Evolutionary conservation across 2,888 invertebrate species (phyloP).

Genomic region (Noctua janthina): DNA sequence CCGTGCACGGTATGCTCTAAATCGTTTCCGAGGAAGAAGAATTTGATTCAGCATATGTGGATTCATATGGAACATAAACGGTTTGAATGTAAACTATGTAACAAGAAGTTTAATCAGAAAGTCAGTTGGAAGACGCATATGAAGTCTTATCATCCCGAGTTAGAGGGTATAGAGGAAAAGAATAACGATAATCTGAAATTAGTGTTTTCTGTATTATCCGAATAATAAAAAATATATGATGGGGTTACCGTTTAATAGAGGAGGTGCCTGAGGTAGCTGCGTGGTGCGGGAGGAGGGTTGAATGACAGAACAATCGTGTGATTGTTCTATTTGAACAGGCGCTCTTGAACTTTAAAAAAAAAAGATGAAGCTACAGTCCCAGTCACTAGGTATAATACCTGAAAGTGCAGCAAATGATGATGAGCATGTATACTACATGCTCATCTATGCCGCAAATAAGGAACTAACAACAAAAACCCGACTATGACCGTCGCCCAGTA

Average conservation of each 20-base stretch:
- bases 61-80: constrained; percentile 85
- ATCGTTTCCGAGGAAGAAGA: constrained; percentile 84
- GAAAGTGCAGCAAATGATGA: no score
- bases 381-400: neutral
- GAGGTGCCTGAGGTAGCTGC: neutral
- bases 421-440: no score
- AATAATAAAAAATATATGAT: constrained; percentile 26
- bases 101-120: constrained; percentile 85
- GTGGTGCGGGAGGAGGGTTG: neutral
- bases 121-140: constrained; percentile 87
- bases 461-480: neutral
- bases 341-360: neutral
- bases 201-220: constrained; percentile 70
- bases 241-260: neutral
- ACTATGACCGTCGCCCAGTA: neutral
- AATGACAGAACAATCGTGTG: neutral
- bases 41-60: constrained; percentile 85
- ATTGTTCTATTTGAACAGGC: neutral
- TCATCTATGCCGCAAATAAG: neutral
- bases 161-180: constrained; percentile 75
- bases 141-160: constrained; percentile 84
- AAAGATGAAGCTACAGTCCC: neutral
- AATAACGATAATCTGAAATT: constrained; percentile 79
- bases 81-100: constrained; percentile 83
- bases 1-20: constrained; percentile 88